phyloP scores from a whole-genome alignment of 2,113 vertebrate genomes.

The Rhineura floridana region DNA sequence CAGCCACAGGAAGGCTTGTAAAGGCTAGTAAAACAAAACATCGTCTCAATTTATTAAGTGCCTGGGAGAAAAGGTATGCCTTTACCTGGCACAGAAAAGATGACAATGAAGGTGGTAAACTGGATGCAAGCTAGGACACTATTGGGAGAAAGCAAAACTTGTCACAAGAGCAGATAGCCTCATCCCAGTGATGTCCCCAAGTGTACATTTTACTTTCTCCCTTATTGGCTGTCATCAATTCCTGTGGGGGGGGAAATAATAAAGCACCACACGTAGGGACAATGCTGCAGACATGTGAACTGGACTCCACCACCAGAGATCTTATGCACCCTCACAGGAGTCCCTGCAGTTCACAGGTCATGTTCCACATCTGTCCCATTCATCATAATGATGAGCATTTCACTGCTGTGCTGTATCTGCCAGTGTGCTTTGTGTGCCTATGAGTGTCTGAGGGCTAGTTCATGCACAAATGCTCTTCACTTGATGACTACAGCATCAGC shows the following conservation, averaged over 20 bases:
- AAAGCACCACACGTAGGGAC: neutral
- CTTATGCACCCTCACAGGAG: neutral
- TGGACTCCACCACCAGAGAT: neutral
- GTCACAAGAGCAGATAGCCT: neutral
- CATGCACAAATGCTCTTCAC: no score
- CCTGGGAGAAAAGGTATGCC: no score
- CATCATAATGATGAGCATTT: neutral
- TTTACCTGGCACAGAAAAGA: no score
- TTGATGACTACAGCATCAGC: no score
- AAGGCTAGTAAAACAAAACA: no score
- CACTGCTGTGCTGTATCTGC: neutral
- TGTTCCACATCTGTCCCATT: neutral
- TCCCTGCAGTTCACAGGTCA: neutral
- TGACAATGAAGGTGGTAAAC: no score
- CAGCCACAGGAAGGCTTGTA: no score
- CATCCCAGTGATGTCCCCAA: neutral
- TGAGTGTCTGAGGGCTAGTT: neutral
- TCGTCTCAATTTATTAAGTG: no score
- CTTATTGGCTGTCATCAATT: neutral
- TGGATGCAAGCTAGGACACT: neutral
- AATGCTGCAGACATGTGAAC: neutral
- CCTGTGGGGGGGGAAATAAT: neutral
- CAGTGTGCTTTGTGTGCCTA: neutral
- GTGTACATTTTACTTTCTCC: neutral
- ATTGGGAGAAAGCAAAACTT: neutral